Percentiles rank a stretch among this genome's conserved stretches.
phyloP scores from a whole-genome alignment of 1,140 invertebrate genomes.

The Cydia splendana region DNA sequence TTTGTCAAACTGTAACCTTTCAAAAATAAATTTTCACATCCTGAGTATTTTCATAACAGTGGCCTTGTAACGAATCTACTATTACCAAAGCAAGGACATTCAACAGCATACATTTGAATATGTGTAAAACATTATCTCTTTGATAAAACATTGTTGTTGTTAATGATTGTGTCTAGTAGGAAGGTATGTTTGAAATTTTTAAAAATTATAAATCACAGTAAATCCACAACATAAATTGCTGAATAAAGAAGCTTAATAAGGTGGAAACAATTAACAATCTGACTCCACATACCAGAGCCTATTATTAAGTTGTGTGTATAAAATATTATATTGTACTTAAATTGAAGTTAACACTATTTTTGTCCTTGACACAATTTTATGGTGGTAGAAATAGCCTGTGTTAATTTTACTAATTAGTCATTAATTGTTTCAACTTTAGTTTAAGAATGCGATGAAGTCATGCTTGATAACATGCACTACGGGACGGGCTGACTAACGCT shows the following conservation, averaged over 20 bases:
- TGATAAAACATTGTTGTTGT: neutral
- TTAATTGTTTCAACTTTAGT: too few relatives aligned
- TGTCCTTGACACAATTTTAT: neutral
- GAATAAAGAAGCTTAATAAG: neutral
- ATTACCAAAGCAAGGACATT: neutral
- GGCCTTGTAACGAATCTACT: conserved; percentile 25
- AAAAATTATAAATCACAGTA: too few relatives aligned
- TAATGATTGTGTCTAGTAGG: too few relatives aligned
- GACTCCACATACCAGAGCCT: neutral
- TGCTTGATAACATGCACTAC: too few relatives aligned
- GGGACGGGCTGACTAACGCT: too few relatives aligned
- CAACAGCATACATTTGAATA: neutral
- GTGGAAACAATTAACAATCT: neutral
- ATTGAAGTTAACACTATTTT: neutral
- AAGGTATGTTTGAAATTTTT: too few relatives aligned
- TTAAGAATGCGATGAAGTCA: too few relatives aligned
- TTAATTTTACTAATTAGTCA: too few relatives aligned
- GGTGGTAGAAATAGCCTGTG: neutral
- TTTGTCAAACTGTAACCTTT: neutral
- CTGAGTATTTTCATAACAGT: conserved; percentile 1
- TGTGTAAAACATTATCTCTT: neutral
- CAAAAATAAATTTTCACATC: neutral
- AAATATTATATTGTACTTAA: too few relatives aligned
- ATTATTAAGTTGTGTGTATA: too few relatives aligned
- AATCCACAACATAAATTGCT: too few relatives aligned